Evolutionary conservation across 37 sponge, comb jelly and placozoan genomes (phyloP).

Genomic region (Oopsacas minuta): DNA sequence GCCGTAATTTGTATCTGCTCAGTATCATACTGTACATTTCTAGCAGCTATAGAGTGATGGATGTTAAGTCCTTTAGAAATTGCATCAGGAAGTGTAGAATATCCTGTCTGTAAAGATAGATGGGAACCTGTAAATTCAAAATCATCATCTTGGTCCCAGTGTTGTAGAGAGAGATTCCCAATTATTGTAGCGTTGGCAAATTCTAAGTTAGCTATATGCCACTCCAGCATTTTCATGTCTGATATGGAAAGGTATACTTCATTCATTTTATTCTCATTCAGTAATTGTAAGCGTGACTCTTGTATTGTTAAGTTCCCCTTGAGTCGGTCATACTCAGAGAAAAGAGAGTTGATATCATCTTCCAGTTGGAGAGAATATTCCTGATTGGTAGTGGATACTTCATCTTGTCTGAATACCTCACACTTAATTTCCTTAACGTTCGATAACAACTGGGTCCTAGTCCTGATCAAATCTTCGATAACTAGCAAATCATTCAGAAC

Average conservation of each 20-base stretch:
- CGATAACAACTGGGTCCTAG: background rate
- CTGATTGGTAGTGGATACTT: background rate
- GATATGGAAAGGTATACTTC: constrained; percentile 77
- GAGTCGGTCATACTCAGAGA: background rate
- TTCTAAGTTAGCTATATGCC: constrained; percentile 99
- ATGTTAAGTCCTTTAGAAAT: constrained; percentile 77
- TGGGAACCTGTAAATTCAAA: constrained; percentile 94
- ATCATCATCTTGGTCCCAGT: constrained; percentile 99
- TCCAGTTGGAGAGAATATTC: background rate
- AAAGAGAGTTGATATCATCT: background rate
- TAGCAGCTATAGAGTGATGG: constrained; percentile 60
- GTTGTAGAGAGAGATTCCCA: constrained; percentile 62
- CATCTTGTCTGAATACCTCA: background rate
- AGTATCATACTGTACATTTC: constrained; percentile 51
- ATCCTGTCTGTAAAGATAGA: constrained; percentile 71
- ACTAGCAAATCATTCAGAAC: background rate
- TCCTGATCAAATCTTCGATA: background rate
- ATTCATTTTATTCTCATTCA: constrained; percentile 27
- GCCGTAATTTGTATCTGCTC: constrained; percentile 31
- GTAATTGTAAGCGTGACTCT: background rate
- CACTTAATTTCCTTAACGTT: background rate
- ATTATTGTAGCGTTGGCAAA: constrained; percentile 96
- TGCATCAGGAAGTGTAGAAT: constrained; percentile 59
- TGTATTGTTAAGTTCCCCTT: background rate
- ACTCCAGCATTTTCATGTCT: constrained; percentile 84